These are phyloP conservation scores for Varanus komodoensis DNA, from an alignment of 2,113 vertebrate genomes.

Conservation along the genomic window DNA sequence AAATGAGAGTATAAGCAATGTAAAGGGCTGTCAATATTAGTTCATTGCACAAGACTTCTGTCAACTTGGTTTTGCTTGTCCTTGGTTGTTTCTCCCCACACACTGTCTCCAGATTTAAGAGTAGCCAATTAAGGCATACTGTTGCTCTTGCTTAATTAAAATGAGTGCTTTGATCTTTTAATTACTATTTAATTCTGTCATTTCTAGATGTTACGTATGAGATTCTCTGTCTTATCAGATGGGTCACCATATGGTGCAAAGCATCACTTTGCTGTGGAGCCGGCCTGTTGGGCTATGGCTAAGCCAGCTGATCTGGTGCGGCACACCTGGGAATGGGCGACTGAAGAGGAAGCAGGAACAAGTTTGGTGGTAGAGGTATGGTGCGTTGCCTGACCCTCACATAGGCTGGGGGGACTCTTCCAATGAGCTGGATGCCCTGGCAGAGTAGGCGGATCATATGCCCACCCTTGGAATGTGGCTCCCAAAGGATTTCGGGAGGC, in stretches of 20 bases:
- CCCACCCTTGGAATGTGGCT: too few relatives aligned
- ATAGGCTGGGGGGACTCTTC: too few relatives aligned
- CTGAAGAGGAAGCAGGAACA: background rate
- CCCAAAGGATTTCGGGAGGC: too few relatives aligned
- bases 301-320: too few relatives aligned
- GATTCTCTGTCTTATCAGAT: background rate
- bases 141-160: slow-evolving; percentile 18
- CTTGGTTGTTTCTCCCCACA: background rate
- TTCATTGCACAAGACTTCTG: background rate
- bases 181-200: background rate
- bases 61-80: background rate
- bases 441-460: too few relatives aligned
- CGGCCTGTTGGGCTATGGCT: background rate
- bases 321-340: background rate
- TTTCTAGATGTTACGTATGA: background rate
- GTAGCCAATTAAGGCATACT: background rate
- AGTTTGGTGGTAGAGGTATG: background rate
- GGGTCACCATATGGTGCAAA: background rate
- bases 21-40: background rate
- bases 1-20: background rate
- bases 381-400: too few relatives aligned
- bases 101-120: background rate
- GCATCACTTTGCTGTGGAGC: background rate
- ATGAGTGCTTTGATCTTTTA: background rate
- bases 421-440: too few relatives aligned